Conservation (phyloP, 2,797 vertebrate genomes). For the Myotis findleyi region DNA sequence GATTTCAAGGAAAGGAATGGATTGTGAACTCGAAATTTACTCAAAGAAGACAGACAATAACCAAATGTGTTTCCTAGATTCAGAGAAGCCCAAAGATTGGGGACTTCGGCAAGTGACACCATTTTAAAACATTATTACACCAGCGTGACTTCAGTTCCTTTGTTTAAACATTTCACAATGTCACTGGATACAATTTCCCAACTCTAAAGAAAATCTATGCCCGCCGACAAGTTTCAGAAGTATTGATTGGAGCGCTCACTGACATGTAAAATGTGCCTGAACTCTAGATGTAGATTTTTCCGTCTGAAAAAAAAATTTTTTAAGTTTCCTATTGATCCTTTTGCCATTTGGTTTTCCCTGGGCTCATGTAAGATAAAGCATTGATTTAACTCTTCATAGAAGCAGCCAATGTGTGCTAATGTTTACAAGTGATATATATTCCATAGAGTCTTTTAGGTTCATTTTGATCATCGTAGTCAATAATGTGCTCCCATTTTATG, state of each 20-base stretch:
- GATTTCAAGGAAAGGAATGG: background rate
- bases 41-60: background rate
- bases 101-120: background rate
- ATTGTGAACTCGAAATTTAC: background rate
- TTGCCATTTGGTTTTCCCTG: conserved; percentile 72
- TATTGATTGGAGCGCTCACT: conserved; percentile 77
- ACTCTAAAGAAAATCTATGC: conserved; percentile 70
- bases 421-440: background rate
- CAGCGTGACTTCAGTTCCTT: background rate
- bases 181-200: conserved; percentile 60
- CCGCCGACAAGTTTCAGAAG: conserved; percentile 78
- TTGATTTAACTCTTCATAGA: conserved; percentile 58
- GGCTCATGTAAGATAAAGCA: conserved; percentile 61
- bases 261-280: conserved; percentile 76
- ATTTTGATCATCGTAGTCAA: conserved; percentile 45
- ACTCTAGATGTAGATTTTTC: conserved; percentile 65
- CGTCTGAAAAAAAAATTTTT: background rate
- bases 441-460: background rate
- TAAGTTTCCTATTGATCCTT: conserved; percentile 74
- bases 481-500: background rate
- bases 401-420: background rate
- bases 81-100: background rate
- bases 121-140: background rate
- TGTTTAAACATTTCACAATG: conserved; percentile 63
- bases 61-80: background rate